Conservation (phyloP, 2,113 vertebrate species). For the Verasper variegatus region DNA sequence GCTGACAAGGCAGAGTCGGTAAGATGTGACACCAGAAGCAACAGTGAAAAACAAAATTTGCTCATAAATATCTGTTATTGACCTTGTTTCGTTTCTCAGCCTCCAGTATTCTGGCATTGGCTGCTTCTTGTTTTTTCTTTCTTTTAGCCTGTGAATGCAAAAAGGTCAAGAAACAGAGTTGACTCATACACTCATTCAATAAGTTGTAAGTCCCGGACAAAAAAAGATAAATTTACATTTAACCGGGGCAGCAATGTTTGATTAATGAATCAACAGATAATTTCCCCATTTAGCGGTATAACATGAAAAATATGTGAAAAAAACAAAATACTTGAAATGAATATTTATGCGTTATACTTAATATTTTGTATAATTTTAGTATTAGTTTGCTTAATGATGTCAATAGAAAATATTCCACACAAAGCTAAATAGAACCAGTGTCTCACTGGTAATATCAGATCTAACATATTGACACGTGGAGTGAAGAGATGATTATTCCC, state of each 20-base stretch:
- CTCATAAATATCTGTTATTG: constrained; percentile 54
- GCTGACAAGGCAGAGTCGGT: too few relatives aligned
- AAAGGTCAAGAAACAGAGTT: constrained; percentile 82
- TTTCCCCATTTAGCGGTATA: not conserved
- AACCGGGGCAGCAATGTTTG: not conserved
- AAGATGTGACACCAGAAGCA: too few relatives aligned
- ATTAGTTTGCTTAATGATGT: not conserved
- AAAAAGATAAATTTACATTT: constrained; percentile 20
- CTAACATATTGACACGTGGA: constrained; percentile 39
- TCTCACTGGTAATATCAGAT: constrained; percentile 43
- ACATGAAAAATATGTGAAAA: not conserved
- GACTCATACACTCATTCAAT: constrained; percentile 57
- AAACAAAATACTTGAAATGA: not conserved
- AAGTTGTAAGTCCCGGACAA: constrained; percentile 5
- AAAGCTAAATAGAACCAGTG: constrained; percentile 10
- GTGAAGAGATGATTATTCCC: constrained; percentile 59
- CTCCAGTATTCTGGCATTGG: constrained; percentile 96
- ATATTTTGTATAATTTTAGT: not conserved
- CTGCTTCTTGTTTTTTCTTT: constrained; percentile 96
- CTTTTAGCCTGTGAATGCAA: constrained; percentile 91
- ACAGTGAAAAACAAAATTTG: not conserved
- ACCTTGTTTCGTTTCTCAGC: constrained; percentile 97
- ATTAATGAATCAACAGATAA: not conserved
- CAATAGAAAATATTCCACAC: not conserved
- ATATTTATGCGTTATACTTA: not conserved